These are phyloP conservation scores for Lepidochitona cinerea DNA, from an alignment of 2,888 invertebrate species.

Conservation along the genomic window DNA sequence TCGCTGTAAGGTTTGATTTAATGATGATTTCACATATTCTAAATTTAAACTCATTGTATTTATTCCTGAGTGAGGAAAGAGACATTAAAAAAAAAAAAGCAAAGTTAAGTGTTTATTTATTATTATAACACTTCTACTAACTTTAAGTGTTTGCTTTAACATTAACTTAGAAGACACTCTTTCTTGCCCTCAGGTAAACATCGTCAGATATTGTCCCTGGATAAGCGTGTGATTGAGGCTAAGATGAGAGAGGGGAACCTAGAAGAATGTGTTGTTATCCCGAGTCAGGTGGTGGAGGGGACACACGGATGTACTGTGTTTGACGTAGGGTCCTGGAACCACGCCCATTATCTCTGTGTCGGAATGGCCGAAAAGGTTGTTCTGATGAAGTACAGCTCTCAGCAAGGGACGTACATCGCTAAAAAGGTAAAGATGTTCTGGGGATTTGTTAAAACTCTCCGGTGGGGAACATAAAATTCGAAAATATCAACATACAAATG, in stretches of 20 bases:
- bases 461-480: too few species aligned
- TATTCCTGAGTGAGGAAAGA: too few species aligned
- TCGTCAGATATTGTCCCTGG: constrained; percentile 52
- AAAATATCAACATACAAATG: too few species aligned
- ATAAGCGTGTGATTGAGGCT: constrained; percentile 55
- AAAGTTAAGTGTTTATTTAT: too few species aligned
- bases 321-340: constrained; percentile 51
- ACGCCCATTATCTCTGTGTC: constrained; percentile 66
- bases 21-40: too few species aligned
- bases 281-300: constrained; percentile 63
- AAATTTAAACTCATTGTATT: too few species aligned
- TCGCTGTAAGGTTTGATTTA: too few species aligned
- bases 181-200: too few species aligned
- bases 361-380: constrained; percentile 67
- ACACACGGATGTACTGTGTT: constrained; percentile 70
- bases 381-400: constrained; percentile 75
- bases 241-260: constrained; percentile 50
- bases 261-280: constrained; percentile 51
- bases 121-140: too few species aligned
- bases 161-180: too few species aligned
- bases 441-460: background rate
- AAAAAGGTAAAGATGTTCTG: constrained; percentile 56
- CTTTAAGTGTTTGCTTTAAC: too few species aligned
- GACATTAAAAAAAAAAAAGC: too few species aligned
- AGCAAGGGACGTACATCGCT: constrained; percentile 68